A percentile compares a stretch with the other conserved stretches of the same genome.
Conservation (phyloP, 1,140 invertebrate genomes). For the Bombus vancouverensis region DNA sequence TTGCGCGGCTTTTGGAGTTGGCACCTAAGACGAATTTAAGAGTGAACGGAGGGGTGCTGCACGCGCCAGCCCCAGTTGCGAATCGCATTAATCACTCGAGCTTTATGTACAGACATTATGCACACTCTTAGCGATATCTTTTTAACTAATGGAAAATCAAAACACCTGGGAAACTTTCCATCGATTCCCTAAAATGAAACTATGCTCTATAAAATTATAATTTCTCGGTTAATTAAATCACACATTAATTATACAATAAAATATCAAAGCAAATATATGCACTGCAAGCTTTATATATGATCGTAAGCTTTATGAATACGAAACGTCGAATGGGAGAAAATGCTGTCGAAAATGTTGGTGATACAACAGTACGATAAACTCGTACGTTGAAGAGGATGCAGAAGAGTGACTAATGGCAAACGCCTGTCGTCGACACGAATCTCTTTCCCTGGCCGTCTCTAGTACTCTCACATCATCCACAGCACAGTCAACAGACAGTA, state of each 20-base stretch:
- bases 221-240: not conserved
- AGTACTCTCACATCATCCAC: constrained; percentile 74
- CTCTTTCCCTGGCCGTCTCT: constrained; percentile 67
- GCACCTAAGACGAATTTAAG: constrained; percentile 71
- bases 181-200: not conserved
- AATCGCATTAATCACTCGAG: constrained; percentile 80
- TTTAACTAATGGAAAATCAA: constrained; percentile 36
- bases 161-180: not conserved
- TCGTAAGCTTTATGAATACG: not conserved
- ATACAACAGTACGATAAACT: constrained; percentile 28
- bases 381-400: constrained; percentile 49
- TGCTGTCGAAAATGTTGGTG: not conserved
- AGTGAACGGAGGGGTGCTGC: constrained; percentile 65
- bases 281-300: too few relatives aligned
- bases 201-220: not conserved
- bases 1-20: constrained; percentile 74
- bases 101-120: constrained; percentile 51
- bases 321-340: not conserved
- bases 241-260: too few relatives aligned
- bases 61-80: constrained; percentile 78
- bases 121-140: constrained; percentile 20
- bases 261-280: too few relatives aligned
- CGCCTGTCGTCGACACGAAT: constrained; percentile 75
- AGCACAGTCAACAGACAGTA: constrained; percentile 67
- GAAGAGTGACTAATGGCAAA: constrained; percentile 78